Evolutionary conservation across 2,113 vertebrate genomes (phyloP).

Genomic region (Entomyzon cyanotis): DNA sequence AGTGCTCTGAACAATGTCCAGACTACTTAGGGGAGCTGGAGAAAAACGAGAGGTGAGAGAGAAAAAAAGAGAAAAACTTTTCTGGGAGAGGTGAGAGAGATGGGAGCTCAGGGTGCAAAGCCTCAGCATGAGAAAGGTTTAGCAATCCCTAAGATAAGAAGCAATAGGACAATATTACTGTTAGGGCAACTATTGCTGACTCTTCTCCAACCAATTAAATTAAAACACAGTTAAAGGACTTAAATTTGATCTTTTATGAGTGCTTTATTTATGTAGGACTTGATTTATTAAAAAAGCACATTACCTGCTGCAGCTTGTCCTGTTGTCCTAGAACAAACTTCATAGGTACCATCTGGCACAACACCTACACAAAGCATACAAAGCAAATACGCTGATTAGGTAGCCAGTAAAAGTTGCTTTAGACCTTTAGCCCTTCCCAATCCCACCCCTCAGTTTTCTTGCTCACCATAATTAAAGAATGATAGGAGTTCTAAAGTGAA

Average conservation of each 20-base stretch:
- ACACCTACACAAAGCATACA: slow-evolving; percentile 77
- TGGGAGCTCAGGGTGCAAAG: background rate
- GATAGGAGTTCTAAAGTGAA: background rate
- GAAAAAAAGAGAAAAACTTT: too few species aligned
- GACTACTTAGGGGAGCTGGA: background rate
- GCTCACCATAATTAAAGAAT: background rate
- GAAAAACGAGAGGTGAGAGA: background rate
- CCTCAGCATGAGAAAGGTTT: background rate
- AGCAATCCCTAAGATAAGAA: background rate
- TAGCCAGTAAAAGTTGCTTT: background rate
- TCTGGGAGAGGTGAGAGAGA: background rate
- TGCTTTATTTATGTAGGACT: background rate
- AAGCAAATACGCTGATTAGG: background rate
- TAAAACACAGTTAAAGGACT: background rate
- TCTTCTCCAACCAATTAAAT: background rate
- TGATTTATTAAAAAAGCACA: background rate
- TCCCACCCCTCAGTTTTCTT: background rate
- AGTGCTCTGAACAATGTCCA: background rate
- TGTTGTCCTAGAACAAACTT: slow-evolving; percentile 96
- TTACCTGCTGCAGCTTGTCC: slow-evolving; percentile 92
- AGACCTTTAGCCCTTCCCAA: background rate
- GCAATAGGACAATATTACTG: background rate
- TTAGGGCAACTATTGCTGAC: background rate
- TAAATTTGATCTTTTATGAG: background rate
- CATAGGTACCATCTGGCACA: slow-evolving; percentile 97